These are phyloP conservation scores for Lophius piscatorius DNA, from an alignment of 2,113 vertebrate species.

Conservation along the genomic window DNA sequence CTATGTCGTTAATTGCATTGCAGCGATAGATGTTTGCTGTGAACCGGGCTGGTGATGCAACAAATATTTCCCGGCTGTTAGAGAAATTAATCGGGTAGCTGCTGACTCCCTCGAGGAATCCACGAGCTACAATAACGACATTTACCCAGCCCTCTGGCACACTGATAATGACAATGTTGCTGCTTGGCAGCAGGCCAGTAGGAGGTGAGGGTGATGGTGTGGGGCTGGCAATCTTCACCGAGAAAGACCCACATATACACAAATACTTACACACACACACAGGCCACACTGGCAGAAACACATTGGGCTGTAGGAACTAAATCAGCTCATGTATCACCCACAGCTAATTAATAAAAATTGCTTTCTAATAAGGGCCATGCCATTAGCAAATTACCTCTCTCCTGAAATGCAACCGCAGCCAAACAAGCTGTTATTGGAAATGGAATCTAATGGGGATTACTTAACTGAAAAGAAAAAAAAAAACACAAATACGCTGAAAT, in stretches of 20 bases:
- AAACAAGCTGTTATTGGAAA: conserved; percentile 61
- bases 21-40: conserved; percentile 83
- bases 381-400: conserved; percentile 79
- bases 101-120: conserved; percentile 75
- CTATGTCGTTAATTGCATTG: conserved; percentile 94
- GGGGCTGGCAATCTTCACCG: conserved; percentile 67
- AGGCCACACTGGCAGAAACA: conserved; percentile 55
- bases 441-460: conserved; percentile 66
- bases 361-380: conserved; percentile 73
- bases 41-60: conserved; percentile 79
- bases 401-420: conserved; percentile 61
- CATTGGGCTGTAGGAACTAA: conserved; percentile 64
- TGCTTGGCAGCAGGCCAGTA: conserved; percentile 73
- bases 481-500: conserved; percentile 22
- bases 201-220: conserved; percentile 67
- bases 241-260: conserved; percentile 43
- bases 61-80: conserved; percentile 80
- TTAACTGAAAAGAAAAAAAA: conserved; percentile 54
- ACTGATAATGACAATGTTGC: conserved; percentile 77
- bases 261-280: conserved; percentile 32
- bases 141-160: conserved; percentile 76
- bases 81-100: conserved; percentile 86
- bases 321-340: conserved; percentile 68
- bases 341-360: conserved; percentile 79
- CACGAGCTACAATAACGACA: conserved; percentile 77